Conservation (phyloP, 2,113 vertebrate species). For the Eclectus roratus region DNA sequence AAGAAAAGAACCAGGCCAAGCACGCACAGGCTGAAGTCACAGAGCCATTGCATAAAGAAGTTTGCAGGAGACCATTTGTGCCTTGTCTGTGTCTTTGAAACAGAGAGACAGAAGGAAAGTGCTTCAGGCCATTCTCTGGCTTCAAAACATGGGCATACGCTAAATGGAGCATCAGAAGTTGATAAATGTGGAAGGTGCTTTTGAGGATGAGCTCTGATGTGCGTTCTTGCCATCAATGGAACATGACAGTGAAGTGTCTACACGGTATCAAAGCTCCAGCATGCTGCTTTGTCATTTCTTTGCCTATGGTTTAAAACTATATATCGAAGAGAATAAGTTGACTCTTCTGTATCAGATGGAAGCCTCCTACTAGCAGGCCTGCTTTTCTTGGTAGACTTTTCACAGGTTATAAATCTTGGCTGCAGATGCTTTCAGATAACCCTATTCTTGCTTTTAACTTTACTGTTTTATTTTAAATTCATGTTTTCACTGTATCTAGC, state of each 20-base stretch:
- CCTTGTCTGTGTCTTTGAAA: neutral
- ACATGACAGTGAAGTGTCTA: neutral
- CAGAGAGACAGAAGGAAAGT: neutral
- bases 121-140: slow-evolving; percentile 19
- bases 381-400: neutral
- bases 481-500: neutral
- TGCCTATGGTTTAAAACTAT: neutral
- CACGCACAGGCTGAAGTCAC: neutral
- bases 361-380: neutral
- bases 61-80: neutral
- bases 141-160: neutral
- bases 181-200: neutral
- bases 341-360: neutral
- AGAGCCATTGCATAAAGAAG: neutral
- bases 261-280: neutral
- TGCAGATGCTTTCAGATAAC: neutral
- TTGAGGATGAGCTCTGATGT: slow-evolving; percentile 4
- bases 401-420: neutral
- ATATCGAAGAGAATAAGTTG: neutral
- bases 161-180: neutral
- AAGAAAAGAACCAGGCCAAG: neutral
- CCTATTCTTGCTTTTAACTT: neutral
- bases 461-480: neutral
- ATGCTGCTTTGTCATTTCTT: neutral
- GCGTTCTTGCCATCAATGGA: neutral